Evolutionary conservation across 2,888 invertebrate species (phyloP), one percentile per base, ranked within the genome.

Genomic region (Diaphora mendica): DNA sequence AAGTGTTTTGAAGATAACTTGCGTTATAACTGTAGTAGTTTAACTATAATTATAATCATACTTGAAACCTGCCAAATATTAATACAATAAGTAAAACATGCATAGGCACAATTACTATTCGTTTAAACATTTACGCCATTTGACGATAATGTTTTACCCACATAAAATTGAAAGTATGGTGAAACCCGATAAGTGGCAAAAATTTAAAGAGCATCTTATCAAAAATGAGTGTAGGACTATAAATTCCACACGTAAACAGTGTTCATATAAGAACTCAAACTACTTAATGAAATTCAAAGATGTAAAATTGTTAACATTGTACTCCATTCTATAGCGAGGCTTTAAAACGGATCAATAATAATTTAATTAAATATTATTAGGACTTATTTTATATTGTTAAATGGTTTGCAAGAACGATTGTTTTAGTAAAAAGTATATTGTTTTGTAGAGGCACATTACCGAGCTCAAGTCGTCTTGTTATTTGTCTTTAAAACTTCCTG

Each of bases 21-120:
- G 33, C 64, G 17, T 64, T 62, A 48, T 70, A 51, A 23, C 73
- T 79, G 68, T 72, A 70, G n/a, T 79, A 82, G 75, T 79, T 70
- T 83, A 85, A 81, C 76, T 73, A 59, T 84, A 76, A 78, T 81
- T 83, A 74, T 83, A 82, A 85, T 79, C 84, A 87, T 89, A 91
- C 89, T 90, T 90, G 87, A 89, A 88, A 90, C 90, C 93, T 92
- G 92, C 93, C 93, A 93, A 92, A 93, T 92, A 91, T 91, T 91
- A 89, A 86, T 89, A 89, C 88, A 88, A 85, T 91, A 91, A 90
- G 89, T 86, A 77, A 83, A 78, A 82, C 82, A 79, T 77, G 84
- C 82, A 82, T 79, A 79, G 86, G 85, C 89, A 89, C 87, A 88
- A 87, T 84, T 83, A 79, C 82, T 84, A 83, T 77, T 84, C 81